Percentiles rank a stretch among this genome's conserved stretches.
phyloP scores from a whole-genome alignment of 2,797 vertebrate species.

The Halcyon badia region DNA sequence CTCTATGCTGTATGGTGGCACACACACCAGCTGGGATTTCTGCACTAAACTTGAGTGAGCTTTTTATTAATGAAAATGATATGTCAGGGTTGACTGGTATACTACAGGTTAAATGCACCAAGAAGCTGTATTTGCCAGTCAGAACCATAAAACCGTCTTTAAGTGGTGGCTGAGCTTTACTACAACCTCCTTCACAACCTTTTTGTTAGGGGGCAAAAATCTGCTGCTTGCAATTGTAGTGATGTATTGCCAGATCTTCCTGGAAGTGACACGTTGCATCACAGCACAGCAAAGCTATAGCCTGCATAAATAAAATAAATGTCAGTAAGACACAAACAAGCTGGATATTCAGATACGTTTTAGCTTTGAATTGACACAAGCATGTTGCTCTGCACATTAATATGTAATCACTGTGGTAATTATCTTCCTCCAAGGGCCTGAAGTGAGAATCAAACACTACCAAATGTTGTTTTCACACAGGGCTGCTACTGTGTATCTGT shows the following conservation, averaged over 20 bases:
- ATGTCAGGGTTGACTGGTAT: neutral
- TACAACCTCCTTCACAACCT: neutral
- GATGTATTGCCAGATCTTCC: neutral
- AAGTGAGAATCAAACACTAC: constrained; percentile 26
- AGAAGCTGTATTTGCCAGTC: neutral
- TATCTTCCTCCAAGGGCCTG: neutral
- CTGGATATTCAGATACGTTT: neutral
- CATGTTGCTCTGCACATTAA: neutral
- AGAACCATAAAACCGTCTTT: neutral
- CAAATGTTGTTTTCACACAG: neutral
- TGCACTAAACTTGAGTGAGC: neutral
- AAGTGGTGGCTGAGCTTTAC: neutral
- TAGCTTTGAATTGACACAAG: constrained; percentile 4
- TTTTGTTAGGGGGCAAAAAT: neutral
- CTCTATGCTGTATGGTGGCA: neutral
- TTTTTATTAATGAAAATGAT: neutral
- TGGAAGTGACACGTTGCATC: neutral
- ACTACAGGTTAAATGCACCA: neutral
- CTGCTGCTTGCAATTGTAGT: neutral
- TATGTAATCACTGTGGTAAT: neutral
- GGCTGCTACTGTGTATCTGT: neutral
- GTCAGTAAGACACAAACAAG: neutral
- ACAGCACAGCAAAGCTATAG: neutral
- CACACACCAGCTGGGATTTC: neutral
- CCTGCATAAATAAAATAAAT: neutral